These are phyloP conservation scores for Labeo rohita DNA, from an alignment of 2,113 vertebrate species.

Conservation along the genomic window DNA sequence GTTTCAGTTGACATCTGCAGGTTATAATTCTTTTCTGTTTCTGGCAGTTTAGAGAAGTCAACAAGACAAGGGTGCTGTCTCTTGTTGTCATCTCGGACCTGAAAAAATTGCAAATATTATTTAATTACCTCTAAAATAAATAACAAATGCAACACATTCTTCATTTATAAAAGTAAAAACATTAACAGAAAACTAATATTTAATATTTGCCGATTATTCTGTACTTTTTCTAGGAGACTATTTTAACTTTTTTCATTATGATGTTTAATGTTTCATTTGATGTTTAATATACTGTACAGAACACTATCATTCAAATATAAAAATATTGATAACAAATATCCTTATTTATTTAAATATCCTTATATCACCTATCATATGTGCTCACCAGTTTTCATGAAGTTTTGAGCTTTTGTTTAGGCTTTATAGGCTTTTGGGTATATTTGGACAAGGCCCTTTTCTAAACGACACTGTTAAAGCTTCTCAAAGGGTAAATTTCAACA, in stretches of 20 bases:
- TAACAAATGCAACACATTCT: background rate
- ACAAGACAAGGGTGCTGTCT: constrained; percentile 97
- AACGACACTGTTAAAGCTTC: too few relatives aligned
- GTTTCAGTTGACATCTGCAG: constrained; percentile 98
- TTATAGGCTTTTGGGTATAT: too few relatives aligned
- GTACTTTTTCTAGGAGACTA: too few relatives aligned
- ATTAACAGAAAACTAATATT: background rate
- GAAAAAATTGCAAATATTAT: constrained; percentile 54
- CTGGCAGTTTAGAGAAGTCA: constrained; percentile 93
- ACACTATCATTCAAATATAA: background rate
- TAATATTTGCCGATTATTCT: too few relatives aligned
- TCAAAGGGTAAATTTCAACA: too few relatives aligned
- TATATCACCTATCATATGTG: too few relatives aligned
- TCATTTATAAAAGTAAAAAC: background rate
- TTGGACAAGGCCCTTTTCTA: too few relatives aligned
- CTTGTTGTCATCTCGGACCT: constrained; percentile 98
- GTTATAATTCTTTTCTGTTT: constrained; percentile 98
- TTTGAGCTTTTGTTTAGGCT: too few relatives aligned
- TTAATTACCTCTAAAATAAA: background rate
- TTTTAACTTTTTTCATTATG: background rate
- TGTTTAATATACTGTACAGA: background rate
- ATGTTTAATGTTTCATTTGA: background rate
- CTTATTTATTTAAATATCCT: too few relatives aligned
- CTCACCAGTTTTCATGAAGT: too few relatives aligned
- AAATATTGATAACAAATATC: too few relatives aligned